These are phyloP conservation scores for Hololepta plana DNA, from an alignment of 2,888 invertebrate genomes.

Conservation along the genomic window DNA sequence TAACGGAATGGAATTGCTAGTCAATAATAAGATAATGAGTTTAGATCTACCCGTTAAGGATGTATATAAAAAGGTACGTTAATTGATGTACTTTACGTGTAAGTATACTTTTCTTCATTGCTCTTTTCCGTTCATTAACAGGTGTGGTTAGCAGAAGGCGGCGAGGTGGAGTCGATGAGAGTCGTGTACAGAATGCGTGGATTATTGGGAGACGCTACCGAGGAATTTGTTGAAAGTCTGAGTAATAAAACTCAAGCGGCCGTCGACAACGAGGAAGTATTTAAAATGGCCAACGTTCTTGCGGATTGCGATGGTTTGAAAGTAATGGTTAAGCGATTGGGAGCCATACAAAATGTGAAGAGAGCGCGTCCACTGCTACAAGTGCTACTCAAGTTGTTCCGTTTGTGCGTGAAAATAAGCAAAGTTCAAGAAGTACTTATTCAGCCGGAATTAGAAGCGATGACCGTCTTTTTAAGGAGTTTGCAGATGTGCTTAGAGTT, in stretches of 20 bases:
- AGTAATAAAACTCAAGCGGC: slow-evolving; percentile 69
- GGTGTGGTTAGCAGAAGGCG: slow-evolving; percentile 82
- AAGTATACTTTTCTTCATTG: slow-evolving; percentile 4
- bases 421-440: slow-evolving; percentile 76
- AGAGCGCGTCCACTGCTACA: slow-evolving; percentile 73
- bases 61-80: slow-evolving; percentile 49
- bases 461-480: slow-evolving; percentile 68
- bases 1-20: slow-evolving; percentile 94
- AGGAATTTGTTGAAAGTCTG: slow-evolving; percentile 92
- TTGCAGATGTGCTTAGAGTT: slow-evolving; percentile 53
- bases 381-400: slow-evolving; percentile 77
- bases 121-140: slow-evolving; percentile 14
- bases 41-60: slow-evolving; percentile 92
- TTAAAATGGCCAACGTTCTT: slow-evolving; percentile 74
- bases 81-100: slow-evolving; percentile 3
- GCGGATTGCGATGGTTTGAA: slow-evolving; percentile 59
- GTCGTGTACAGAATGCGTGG: slow-evolving; percentile 97
- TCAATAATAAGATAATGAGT: slow-evolving; percentile 96
- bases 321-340: slow-evolving; percentile 66
- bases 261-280: slow-evolving; percentile 89
- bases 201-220: slow-evolving; percentile 92
- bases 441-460: slow-evolving; percentile 66
- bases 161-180: slow-evolving; percentile 90
- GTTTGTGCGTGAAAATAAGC: slow-evolving; percentile 74
- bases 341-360: slow-evolving; percentile 71